Base-by-base conservation (phyloP, 2,113 vertebrate genomes). In the Centropus unirufus region DNA sequence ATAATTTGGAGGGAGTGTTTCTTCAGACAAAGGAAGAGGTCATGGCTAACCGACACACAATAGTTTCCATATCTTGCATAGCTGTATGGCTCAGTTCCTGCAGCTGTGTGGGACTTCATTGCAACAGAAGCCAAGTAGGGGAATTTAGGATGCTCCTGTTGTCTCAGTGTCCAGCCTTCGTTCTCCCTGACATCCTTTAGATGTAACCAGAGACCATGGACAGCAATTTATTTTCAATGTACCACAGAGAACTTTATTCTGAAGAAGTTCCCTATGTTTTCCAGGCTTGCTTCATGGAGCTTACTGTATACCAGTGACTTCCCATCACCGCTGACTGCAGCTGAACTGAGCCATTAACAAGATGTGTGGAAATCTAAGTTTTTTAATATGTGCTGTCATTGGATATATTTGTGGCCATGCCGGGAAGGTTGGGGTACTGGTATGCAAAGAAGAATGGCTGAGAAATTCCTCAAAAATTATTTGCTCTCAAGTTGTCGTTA, bases 191-290 rank as follows among this genome's bases (percentile, higher is more conserved):
- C 67, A 59, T 83, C 40, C 39, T 90, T 77, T 83, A 55, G 15
- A 16, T 72, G 36, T 44, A 76, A 26, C 39, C 34, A 72, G 64
- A n/a, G 44, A 68, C 42, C 0, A 0, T 52, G 0, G 0, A 19
- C 36, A 89, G 52, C 47, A 81, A 68, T 78, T 88, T 92, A 14
- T 83, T 95, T 64, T 49, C 14, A 59, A 9, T 29, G 14, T 68
- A n/a, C 57, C 32, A 9, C 20, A 12, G 44, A 54, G 30, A 59
- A 10, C 73, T 21, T 72, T 92, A 36, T 82, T 83, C 36, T 92
- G 54, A 52, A 57, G 57, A 92, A 73, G 34, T 77, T 58, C 29
- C 9, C 70, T 81, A 26, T 63, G 36, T 90, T 90, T 91, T 70
- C 39, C 61, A 81, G 34, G 14, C 46, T 74, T 4, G 1, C 81